These are phyloP conservation scores for Ploceus nigricollis DNA, from an alignment of 2,113 vertebrate species.

Conservation along the genomic window DNA sequence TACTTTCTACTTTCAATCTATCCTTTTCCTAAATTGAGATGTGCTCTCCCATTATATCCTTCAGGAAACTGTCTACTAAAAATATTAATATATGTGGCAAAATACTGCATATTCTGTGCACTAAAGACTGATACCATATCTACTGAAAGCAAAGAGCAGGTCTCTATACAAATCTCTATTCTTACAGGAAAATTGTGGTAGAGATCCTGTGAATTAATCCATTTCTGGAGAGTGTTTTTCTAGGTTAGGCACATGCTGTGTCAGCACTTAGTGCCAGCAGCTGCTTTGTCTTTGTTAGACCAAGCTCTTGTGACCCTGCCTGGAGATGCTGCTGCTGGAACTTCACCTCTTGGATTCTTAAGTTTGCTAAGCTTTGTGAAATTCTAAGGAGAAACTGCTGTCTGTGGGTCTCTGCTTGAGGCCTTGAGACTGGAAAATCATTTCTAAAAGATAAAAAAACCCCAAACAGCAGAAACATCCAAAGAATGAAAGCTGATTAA, in stretches of 20 bases:
- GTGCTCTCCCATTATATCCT: not conserved
- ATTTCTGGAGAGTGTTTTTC: not conserved
- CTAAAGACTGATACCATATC: not conserved
- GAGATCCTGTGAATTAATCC: not conserved
- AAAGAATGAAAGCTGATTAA: not conserved
- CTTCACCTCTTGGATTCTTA: accelerated
- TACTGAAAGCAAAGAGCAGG: not conserved
- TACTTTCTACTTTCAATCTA: not conserved
- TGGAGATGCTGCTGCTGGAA: not conserved
- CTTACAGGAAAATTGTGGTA: not conserved
- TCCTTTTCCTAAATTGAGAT: not conserved
- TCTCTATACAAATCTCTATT: too few species aligned
- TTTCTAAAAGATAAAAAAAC: not conserved
- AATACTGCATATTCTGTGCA: not conserved
- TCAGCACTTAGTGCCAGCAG: not conserved
- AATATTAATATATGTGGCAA: not conserved
- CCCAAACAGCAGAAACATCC: not conserved
- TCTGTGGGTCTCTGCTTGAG: not conserved
- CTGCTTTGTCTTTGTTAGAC: not conserved
- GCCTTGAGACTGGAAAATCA: not conserved
- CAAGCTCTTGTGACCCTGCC: not conserved
- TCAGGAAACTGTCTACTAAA: not conserved
- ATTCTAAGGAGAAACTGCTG: not conserved
- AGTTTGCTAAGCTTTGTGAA: not conserved
- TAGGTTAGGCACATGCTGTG: not conserved